Evolutionary conservation across 2,888 invertebrate genomes (phyloP), one percentile per base, ranked within the genome.

Genomic region (Metacarcinus magister): DNA sequence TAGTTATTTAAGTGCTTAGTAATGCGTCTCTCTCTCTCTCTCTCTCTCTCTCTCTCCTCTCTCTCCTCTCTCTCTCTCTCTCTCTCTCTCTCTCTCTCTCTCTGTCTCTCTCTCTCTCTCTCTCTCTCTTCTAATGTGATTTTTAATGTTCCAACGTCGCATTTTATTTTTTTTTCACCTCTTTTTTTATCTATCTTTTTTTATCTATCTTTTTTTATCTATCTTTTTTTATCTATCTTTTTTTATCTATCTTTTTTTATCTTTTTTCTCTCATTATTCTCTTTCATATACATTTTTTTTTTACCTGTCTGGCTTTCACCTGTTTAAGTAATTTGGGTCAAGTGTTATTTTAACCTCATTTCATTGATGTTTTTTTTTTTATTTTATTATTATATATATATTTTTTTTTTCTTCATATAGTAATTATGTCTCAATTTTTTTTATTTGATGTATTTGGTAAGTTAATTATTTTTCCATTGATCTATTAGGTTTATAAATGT

Each of bases 81-180:
- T 32, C 82, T 82, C 82, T 82, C 82, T 82, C 82, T 67, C 82
- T 82, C 82, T 82, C 82, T 82, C 82, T 82, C 67, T 82, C 82
- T 82, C 82, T 82, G 32, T 82, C 82, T 82, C 82, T 82, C 82
- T 32, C 82, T 82, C 82, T 82, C 82, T 82, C 82, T 82, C 82
- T 82, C 32, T 32, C 82, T 32, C 82, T 32, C 32, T 67, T 67
- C 67, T 67, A 67, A 67, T 67, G n/a, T 23, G 67, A 67, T 67
- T 67, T 67, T 67, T 67, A 67, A 67, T 67, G n/a, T 67, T 54
- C 1, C 54, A 13, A 16, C 10, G 54, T 54, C 54, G 16, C 10
- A 54, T 54, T 54, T 54, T 54, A 13, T 13, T 54, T 7, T 7
- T 2, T 67, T 23, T 5, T 23, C 48, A 48, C 48, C 10, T 8